A percentile compares a stretch with the other conserved stretches of the same genome.
These are phyloP conservation scores for Rotaria magnacalcarata DNA, from an alignment of 2,888 invertebrate genomes.

Conservation along the genomic window DNA sequence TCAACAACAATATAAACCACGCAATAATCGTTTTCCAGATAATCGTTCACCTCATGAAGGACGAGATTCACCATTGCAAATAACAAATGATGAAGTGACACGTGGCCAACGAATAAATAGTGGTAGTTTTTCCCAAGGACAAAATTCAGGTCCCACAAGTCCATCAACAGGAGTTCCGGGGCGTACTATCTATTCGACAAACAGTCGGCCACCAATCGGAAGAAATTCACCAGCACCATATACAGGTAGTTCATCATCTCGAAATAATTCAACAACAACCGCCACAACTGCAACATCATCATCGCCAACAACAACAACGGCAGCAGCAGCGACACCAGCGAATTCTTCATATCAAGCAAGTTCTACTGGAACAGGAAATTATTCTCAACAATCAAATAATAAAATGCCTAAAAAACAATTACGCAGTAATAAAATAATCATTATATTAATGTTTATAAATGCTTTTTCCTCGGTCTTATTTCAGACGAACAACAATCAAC, in stretches of 20 bases:
- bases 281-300: background rate
- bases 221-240: constrained; percentile 10
- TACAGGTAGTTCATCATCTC: background rate
- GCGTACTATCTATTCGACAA: background rate
- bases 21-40: background rate
- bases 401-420: background rate
- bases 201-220: background rate
- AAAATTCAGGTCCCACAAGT: background rate
- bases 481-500: constrained; percentile 4
- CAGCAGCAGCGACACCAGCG: background rate
- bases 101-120: background rate
- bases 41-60: background rate
- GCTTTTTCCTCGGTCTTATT: background rate
- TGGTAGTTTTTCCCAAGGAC: background rate
- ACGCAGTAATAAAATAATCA: background rate
- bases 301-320: background rate
- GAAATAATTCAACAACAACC: background rate
- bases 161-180: background rate
- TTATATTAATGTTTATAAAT: background rate
- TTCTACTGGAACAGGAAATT: background rate
- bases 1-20: background rate
- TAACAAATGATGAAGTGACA: background rate
- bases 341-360: background rate
- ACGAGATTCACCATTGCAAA: background rate
- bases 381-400: constrained; percentile 5